Evolutionary conservation across 2,797 vertebrate species (phyloP).

Genomic region (Pangasius larnaudii): DNA sequence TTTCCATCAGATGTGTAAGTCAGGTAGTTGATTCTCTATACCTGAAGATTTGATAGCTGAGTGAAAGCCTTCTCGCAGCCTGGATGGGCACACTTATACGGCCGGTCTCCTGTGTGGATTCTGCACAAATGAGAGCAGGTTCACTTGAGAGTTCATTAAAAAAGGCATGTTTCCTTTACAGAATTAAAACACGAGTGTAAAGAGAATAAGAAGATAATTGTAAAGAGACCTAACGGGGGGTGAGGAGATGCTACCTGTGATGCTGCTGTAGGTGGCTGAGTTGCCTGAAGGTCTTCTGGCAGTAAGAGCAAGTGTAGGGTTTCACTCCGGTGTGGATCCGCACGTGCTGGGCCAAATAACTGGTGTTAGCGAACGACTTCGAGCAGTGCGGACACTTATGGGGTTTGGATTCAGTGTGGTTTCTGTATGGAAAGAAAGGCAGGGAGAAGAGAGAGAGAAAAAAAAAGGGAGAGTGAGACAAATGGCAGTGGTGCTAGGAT

Average conservation of each 20-base stretch:
- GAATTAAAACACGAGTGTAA: background rate
- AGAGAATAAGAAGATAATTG: background rate
- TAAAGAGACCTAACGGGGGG: slow-evolving; percentile 21
- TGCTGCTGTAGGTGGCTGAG: slow-evolving; percentile 99
- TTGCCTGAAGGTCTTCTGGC: slow-evolving; percentile 97
- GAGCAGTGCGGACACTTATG: slow-evolving; percentile 99
- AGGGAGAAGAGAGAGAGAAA: background rate
- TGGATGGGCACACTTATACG: slow-evolving; percentile 93
- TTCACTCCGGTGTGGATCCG: slow-evolving; percentile 98
- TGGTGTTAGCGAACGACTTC: slow-evolving; percentile 98
- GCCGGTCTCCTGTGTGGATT: slow-evolving; percentile 98
- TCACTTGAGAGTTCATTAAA: background rate
- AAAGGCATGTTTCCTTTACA: background rate
- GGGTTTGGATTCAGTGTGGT: slow-evolving; percentile 97
- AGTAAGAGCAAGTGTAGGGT: slow-evolving; percentile 94
- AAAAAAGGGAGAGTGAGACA: slow-evolving; percentile 17
- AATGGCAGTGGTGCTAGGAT: slow-evolving; percentile 6
- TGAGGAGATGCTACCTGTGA: slow-evolving; percentile 85
- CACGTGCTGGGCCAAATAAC: slow-evolving; percentile 97
- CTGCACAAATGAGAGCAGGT: slow-evolving; percentile 66
- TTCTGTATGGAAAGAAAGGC: slow-evolving; percentile 63
- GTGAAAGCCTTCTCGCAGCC: slow-evolving; percentile 99
- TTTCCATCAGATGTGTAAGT: background rate
- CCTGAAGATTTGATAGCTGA: slow-evolving; percentile 98
- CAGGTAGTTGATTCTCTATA: slow-evolving; percentile 59